Conservation (phyloP, 2,888 invertebrate species). For the Tolmerus cingulatus region DNA sequence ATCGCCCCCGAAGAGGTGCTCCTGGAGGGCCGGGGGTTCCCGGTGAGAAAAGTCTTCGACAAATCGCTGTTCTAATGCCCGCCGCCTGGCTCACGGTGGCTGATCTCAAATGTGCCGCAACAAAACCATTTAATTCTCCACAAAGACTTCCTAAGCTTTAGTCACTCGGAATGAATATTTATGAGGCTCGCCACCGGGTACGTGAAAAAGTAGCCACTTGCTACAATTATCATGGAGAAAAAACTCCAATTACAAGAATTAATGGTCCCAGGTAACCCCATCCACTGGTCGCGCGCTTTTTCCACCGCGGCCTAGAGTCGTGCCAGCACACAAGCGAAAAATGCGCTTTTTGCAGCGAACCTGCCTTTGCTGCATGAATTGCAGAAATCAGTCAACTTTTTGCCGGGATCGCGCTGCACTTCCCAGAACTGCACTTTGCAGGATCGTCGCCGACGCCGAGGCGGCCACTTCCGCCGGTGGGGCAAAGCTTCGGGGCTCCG, state of each 20-base stretch:
- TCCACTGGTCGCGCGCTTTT: background rate
- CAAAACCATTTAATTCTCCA: conserved; percentile 36
- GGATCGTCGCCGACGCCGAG: background rate
- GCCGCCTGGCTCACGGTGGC: conserved; percentile 27
- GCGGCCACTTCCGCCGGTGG: background rate
- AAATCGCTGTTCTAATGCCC: conserved; percentile 1
- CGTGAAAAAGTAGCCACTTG: conserved; percentile 32
- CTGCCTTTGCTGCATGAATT: conserved; percentile 9
- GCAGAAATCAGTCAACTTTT: conserved; percentile 18
- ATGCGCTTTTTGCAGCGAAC: background rate
- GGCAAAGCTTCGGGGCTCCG: background rate
- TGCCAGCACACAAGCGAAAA: conserved; percentile 5
- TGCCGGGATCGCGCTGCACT: background rate
- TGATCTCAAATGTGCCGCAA: conserved; percentile 42
- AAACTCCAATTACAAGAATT: conserved; percentile 45
- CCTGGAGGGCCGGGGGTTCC: background rate
- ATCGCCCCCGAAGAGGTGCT: background rate
- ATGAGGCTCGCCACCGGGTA: conserved; percentile 7
- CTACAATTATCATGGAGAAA: conserved; percentile 10
- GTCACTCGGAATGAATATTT: conserved; percentile 33
- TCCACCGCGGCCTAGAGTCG: background rate
- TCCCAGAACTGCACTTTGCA: background rate
- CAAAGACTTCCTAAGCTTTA: conserved; percentile 20
- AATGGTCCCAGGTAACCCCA: conserved; percentile 45
- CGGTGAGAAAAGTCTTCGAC: background rate